Base-by-base conservation (phyloP, 1,140 invertebrate species). In the Plutomurus gul region DNA sequence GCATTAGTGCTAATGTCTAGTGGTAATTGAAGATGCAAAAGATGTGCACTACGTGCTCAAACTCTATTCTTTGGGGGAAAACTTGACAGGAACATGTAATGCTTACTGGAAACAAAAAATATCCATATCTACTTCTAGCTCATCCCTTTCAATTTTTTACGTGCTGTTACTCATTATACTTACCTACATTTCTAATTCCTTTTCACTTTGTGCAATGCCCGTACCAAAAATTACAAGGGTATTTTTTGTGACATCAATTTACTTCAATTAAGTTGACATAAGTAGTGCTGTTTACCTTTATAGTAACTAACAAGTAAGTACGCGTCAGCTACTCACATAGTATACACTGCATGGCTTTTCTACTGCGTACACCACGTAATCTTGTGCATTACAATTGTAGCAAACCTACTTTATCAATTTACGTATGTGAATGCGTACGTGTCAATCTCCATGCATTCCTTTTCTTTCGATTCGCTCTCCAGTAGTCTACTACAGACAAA, bases 201-300 rank as follows among this genome's bases (percentile, higher is more conserved):
- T 72, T 40, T 40, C 70, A 40, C 37, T 72, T 40, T 39, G 70
- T 11, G 36, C 18, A 65, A 65, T 65, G 8, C n/a, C 16, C 56
- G 56, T 65, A 65, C 56, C 56, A 65, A 33, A n/a, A 27, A 65
- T 18, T 43, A 40, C 70, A 72, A 72, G 70, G 70, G 70, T 72
- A 74, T 49, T 74, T 74, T 74, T 74, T 74, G 72, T 33, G 30
- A 46, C 72, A 74, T 74, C 72, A 74, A 74, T 74, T 74, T 74
- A 74, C 72, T 33, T 72, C 72, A 74, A 74, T 74, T 74, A 74
- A 74, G 72, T 74, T 74, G 72, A 74, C 72, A 74, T 11, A 47
- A 72, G 70, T 72, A 65, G 56, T 65, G 18, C 25, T 72, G 13
- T 72, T 13, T 4, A 22, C 20, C 25, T 60, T 60, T 16, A 60